Evolutionary conservation across 2,113 vertebrate species (phyloP), one percentile per base, ranked within the genome.

Genomic region (Phalacrocorax aristotelis): DNA sequence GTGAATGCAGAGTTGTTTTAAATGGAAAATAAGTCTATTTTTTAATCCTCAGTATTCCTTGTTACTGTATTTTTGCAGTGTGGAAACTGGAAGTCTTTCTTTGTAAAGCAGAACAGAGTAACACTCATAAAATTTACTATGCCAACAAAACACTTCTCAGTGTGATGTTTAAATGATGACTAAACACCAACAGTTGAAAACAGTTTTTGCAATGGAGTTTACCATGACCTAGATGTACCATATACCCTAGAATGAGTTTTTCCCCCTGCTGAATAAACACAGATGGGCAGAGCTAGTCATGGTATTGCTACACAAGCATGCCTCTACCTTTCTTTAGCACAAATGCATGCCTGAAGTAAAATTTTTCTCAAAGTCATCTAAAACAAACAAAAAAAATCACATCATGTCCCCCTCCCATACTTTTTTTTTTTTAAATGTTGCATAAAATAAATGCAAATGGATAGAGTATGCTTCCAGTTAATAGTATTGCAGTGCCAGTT

Each of bases 341-440:
- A 82, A 83, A 69, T 27, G 5, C 15, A 25, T 7, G 6, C 29
- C 40, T 66, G 42, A 21, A 72, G 4, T 36, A 69, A 76, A 79
- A 71, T 48, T 52, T 34, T 22, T 5, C 23, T 34, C 11, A 9
- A 68, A 68, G 13, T 48, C 34, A 69, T 8, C 7, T 26, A 32
- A 82, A 74, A 48, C 34, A 78, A 70, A 16, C 42, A 66, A 51
- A 29, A 34, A 4, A 20, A 29, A 19, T 4, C 9, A 30, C 0
- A 1, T 17, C 6, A 1, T 38, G 10, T 21, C 13, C 21, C 16
- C 6, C 14, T n/a, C 10, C 13, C 4, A 17, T 36, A 10, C 1
- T 19, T 21, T 5, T 21, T 23, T 27, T 34, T 26, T 34, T 54
- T 40, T 44, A 36, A 2, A 30, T 6, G 4, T 34, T 58, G 9